These are phyloP conservation scores for Leucophenga varia DNA, from an alignment of 1,140 invertebrate genomes.

Conservation along the genomic window DNA sequence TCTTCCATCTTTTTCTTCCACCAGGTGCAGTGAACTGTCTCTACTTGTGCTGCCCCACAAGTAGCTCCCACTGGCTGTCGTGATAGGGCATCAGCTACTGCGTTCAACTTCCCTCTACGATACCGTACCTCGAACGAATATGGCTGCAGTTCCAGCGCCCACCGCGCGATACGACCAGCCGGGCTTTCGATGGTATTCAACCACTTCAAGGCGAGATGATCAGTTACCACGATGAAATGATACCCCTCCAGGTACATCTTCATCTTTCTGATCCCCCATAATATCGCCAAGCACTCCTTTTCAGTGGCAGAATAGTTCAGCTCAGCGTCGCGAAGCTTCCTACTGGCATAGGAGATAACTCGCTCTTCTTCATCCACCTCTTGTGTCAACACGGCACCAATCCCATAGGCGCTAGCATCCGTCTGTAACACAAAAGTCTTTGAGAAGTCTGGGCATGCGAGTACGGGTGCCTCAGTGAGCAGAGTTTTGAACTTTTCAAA, in stretches of 20 bases:
- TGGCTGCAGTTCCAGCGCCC: constrained; percentile 22
- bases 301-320: constrained; percentile 57
- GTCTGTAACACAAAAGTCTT: too few relatives aligned
- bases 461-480: constrained; percentile 19
- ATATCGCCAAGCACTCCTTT: constrained; percentile 57
- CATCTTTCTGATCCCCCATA: too few relatives aligned
- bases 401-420: constrained; percentile 5
- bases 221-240: constrained; percentile 9
- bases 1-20: too few relatives aligned
- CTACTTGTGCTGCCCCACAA: too few relatives aligned
- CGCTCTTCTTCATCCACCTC: constrained; percentile 15
- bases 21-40: too few relatives aligned
- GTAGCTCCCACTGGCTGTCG: too few relatives aligned
- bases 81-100: constrained; percentile 31
- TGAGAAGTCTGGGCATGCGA: constrained; percentile 11
- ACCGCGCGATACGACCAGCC: constrained; percentile 19
- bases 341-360: constrained; percentile 1
- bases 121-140: constrained; percentile 24
- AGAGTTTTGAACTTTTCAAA: constrained; percentile 9
- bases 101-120: constrained; percentile 25
- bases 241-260: constrained; percentile 8
- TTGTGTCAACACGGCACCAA: constrained; percentile 36
- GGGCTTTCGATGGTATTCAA: constrained; percentile 43
- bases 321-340: too few relatives aligned
- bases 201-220: constrained; percentile 42